phyloP scores from a whole-genome alignment of 2,113 vertebrate species.

The Xenopus laevis region DNA sequence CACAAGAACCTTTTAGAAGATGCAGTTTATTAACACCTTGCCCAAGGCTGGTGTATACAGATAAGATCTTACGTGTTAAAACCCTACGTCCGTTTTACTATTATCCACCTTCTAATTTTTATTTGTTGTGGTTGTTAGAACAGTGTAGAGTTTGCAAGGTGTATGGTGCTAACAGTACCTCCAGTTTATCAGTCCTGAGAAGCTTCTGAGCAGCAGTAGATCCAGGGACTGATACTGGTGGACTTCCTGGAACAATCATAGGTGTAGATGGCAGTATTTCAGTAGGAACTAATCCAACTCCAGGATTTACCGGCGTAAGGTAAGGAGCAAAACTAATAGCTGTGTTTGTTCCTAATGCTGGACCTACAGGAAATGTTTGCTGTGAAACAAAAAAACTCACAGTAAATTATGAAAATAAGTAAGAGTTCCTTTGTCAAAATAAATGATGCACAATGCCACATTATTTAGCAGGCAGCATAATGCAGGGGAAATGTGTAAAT shows the following conservation, averaged over 20 bases:
- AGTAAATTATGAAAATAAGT: not conserved
- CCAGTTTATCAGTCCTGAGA: conserved; percentile 89
- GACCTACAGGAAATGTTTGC: conserved; percentile 91
- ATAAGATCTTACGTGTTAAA: too few relatives aligned
- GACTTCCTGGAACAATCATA: conserved; percentile 84
- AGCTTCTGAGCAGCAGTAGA: conserved; percentile 89
- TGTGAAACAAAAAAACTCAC: conserved; percentile 58
- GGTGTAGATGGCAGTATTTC: conserved; percentile 87
- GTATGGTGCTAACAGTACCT: conserved; percentile 67
- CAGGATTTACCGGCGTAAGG: conserved; percentile 82
- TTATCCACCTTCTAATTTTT: too few relatives aligned
- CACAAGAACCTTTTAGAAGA: too few relatives aligned
- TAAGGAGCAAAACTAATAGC: conserved; percentile 90
- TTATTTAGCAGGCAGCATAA: too few relatives aligned
- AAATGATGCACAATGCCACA: too few relatives aligned
- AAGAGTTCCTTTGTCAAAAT: not conserved
- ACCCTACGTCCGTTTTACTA: too few relatives aligned
- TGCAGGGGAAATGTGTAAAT: too few relatives aligned
- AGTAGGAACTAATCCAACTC: conserved; percentile 86
- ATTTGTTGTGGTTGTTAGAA: too few relatives aligned
- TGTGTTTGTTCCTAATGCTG: conserved; percentile 82
- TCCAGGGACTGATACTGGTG: conserved; percentile 78
- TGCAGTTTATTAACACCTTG: too few relatives aligned
- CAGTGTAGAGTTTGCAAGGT: too few relatives aligned
- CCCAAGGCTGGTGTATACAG: too few relatives aligned